Conservation (phyloP, 2,888 invertebrate genomes). For the Cephus runcator region DNA sequence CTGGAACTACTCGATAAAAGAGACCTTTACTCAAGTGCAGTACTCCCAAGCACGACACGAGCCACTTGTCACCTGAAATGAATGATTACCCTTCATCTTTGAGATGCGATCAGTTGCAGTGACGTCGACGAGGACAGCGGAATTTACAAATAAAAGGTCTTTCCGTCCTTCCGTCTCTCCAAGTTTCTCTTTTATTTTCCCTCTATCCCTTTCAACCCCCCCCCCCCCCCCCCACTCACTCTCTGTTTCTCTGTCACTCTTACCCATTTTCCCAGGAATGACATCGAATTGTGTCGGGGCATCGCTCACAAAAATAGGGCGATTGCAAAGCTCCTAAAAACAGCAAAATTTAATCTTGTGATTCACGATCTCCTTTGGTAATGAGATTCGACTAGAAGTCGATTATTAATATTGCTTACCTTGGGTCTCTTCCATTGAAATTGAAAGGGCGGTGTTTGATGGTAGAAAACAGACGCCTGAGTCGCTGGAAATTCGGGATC, state of each 20-base stretch:
- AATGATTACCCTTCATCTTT: neutral
- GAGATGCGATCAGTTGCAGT: neutral
- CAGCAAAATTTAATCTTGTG: constrained; percentile 19
- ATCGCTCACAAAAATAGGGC: constrained; percentile 84
- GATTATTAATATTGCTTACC: constrained; percentile 66
- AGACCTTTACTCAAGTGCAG: constrained; percentile 86
- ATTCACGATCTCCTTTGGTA: neutral
- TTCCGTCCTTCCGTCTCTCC: constrained; percentile 23
- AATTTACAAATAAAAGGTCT: neutral
- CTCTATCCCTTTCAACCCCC: constrained; percentile 6
- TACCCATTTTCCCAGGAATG: constrained; percentile 88
- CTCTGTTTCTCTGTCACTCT: constrained; percentile 54
- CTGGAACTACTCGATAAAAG: constrained; percentile 91
- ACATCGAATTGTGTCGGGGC: constrained; percentile 86
- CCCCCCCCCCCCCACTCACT: neutral
- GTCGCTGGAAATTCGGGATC: constrained; percentile 92
- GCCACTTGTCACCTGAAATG: constrained; percentile 85
- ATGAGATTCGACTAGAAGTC: neutral
- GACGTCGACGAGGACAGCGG: neutral
- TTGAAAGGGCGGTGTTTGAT: constrained; percentile 93
- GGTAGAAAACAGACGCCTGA: constrained; percentile 90
- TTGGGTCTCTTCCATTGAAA: constrained; percentile 91
- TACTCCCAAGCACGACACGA: constrained; percentile 88
- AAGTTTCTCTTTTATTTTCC: neutral
- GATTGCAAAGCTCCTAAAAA: constrained; percentile 79